Conservation (phyloP, 1,140 invertebrate species). For the Microplitis mediator region DNA sequence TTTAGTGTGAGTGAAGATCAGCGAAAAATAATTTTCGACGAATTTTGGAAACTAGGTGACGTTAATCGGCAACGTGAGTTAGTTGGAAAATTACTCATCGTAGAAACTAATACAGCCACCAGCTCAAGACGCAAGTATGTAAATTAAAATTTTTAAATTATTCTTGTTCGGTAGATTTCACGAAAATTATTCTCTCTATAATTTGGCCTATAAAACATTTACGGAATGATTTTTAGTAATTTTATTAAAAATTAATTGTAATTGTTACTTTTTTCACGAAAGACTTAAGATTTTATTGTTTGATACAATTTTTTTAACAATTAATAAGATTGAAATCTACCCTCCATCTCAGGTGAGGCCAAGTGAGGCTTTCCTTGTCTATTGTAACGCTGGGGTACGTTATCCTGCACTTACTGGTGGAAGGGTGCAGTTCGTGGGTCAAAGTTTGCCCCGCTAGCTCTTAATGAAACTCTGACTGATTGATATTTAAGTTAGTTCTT, state of each 20-base stretch:
- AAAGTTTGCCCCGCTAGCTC: too few relatives aligned
- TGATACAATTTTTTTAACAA: too few relatives aligned
- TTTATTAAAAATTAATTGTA: background rate
- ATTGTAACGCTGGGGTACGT: too few relatives aligned
- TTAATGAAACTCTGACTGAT: too few relatives aligned
- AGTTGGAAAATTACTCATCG: slow-evolving; percentile 12
- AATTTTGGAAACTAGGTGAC: slow-evolving; percentile 21
- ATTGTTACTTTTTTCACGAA: background rate
- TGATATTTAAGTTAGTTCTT: too few relatives aligned
- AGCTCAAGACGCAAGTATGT: slow-evolving; percentile 8
- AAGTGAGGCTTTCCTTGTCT: background rate
- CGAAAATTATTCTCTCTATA: background rate
- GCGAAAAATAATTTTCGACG: slow-evolving; percentile 19
- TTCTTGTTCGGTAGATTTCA: background rate
- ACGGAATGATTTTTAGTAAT: background rate
- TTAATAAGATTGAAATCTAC: background rate
- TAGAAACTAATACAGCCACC: slow-evolving; percentile 6
- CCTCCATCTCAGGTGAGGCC: background rate
- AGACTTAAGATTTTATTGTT: too few relatives aligned
- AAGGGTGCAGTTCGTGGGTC: too few relatives aligned
- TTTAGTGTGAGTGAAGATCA: slow-evolving; percentile 10
- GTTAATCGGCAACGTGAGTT: slow-evolving; percentile 22
- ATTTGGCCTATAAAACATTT: background rate
- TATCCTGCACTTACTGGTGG: too few relatives aligned
- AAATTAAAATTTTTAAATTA: background rate